Evolutionary conservation across 2,113 vertebrate species (phyloP), one percentile per base, ranked within the genome.

Genomic region (Perca flavescens): DNA sequence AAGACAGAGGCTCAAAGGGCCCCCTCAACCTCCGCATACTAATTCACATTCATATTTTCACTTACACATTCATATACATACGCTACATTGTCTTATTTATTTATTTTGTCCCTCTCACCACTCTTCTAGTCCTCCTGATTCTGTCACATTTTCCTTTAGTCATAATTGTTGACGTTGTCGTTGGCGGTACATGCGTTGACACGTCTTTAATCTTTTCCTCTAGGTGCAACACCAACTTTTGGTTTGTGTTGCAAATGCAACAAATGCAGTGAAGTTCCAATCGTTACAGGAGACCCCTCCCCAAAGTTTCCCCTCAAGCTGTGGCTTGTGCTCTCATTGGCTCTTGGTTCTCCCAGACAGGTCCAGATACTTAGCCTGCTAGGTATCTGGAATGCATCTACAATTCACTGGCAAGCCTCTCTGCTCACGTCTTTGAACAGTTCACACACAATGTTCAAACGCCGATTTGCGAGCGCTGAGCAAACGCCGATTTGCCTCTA

Each of bases 1-100:
- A 25, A 65, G 67, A 83, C 74, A 65, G 74, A 71, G 40, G 79
- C 79, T 82, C 72, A 64, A 53, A 77, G 67, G 78, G 69, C 46
- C 63, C 56, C 50, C 6, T 7, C 47, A 57, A 62, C 65, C 25
- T 15, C 58, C 28, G 87, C 74, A 83, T 86, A 79, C 79, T 82
- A 89, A 91, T 87, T 66, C 19, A 34, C 53, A 50, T 46, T 78
- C 15, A 46, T 31, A 1, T 47, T 58, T 70, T 53, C 50, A 63
- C 69, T 46, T 71, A 0, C 2, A 11, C 40, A 43, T 12, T 17
- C 19, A 22, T 53, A 16, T 40, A 56, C 40, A 61, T 68, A 53
- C 2, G 6, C 5, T 17, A 9, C 15, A 47, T 25, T 21, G 12
- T 11, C 17, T 79, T 36, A 14, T 43, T 31, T 22, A 3, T 40